These are phyloP conservation scores for Neogale vison DNA, from an alignment of 2,113 vertebrate species.

Conservation along the genomic window DNA sequence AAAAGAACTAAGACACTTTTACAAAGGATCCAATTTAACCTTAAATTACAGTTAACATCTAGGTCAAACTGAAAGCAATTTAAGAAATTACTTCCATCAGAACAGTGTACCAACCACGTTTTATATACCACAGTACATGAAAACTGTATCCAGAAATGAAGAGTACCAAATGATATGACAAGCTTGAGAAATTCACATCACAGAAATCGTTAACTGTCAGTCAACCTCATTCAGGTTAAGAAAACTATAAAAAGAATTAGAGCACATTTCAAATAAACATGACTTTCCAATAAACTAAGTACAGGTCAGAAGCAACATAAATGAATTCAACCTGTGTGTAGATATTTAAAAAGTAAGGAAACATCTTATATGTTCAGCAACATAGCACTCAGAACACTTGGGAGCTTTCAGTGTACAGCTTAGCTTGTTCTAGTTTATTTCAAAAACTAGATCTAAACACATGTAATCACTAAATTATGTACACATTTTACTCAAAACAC, in stretches of 20 bases:
- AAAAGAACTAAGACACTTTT: background rate
- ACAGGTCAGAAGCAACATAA: background rate
- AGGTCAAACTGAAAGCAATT: background rate
- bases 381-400: background rate
- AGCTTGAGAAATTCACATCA: constrained; percentile 9
- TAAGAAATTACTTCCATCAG: constrained; percentile 25
- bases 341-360: constrained; percentile 4
- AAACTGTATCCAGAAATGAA: constrained; percentile 42
- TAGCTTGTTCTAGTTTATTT: constrained; percentile 21
- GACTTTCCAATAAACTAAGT: constrained; percentile 22
- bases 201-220: background rate
- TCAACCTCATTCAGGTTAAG: background rate
- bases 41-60: constrained; percentile 1
- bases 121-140: background rate
- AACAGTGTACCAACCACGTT: background rate
- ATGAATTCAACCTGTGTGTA: background rate
- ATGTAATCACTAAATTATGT: constrained; percentile 25
- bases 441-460: constrained; percentile 17
- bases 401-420: background rate
- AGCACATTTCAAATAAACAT: constrained; percentile 12
- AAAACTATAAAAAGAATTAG: background rate
- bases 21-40: constrained; percentile 25
- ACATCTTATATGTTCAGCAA: background rate
- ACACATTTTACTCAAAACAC: constrained; percentile 2
- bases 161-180: background rate